These are phyloP conservation scores for Papilio dardanus DNA, from an alignment of 1,140 invertebrate species.

Conservation along the genomic window DNA sequence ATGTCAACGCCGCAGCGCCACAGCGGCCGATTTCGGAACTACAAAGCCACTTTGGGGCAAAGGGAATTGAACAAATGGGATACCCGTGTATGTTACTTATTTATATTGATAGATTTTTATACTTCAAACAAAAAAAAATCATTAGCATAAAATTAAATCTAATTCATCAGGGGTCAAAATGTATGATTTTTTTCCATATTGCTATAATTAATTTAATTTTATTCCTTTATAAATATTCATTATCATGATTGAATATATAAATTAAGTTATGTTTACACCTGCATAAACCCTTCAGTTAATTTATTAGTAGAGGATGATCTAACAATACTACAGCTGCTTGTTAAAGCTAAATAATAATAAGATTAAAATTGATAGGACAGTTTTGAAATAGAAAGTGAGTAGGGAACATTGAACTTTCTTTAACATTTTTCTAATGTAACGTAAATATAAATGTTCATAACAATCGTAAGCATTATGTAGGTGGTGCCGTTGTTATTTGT, in stretches of 20 bases:
- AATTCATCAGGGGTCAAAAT: too few species aligned
- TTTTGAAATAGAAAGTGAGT: too few species aligned
- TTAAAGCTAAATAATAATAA: neutral
- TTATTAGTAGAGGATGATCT: neutral
- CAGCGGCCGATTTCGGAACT: slow-evolving; percentile 49
- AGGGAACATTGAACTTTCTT: too few species aligned
- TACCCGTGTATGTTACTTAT: neutral
- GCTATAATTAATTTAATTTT: neutral
- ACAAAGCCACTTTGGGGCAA: slow-evolving; percentile 31
- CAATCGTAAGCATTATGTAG: too few species aligned
- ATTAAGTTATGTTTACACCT: slow-evolving; percentile 6
- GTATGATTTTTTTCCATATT: too few species aligned
- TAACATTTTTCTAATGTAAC: too few species aligned
- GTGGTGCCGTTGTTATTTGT: too few species aligned
- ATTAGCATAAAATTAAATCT: neutral
- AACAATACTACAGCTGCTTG: slow-evolving; percentile 14
- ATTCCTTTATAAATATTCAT: neutral
- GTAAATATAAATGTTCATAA: too few species aligned
- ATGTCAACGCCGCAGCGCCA: slow-evolving; percentile 61
- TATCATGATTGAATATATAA: neutral
- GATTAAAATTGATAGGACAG: too few species aligned
- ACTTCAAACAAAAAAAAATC: neutral
- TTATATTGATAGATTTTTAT: neutral
- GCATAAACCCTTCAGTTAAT: neutral
- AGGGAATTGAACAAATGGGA: slow-evolving; percentile 32